phyloP scores from a whole-genome alignment of 2,888 invertebrate species.

The Leucozona laternaria region DNA sequence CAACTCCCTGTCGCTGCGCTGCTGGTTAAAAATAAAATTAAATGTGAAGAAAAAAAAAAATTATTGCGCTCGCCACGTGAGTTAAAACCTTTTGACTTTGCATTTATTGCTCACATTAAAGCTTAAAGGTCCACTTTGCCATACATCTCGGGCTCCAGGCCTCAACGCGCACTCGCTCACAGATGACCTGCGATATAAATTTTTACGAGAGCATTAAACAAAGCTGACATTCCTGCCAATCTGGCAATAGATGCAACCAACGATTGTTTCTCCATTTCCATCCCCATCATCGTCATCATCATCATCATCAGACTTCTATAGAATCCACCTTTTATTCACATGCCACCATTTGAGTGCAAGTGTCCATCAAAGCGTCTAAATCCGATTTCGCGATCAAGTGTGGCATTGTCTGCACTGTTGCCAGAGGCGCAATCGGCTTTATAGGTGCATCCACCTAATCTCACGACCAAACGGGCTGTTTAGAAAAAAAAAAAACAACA shows the following conservation, averaged over 20 bases:
- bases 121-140: constrained; percentile 71
- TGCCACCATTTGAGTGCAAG: constrained; percentile 67
- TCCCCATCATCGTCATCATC: neutral
- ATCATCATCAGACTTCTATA: neutral
- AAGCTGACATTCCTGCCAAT: constrained; percentile 75
- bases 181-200: constrained; percentile 75
- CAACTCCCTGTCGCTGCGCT: constrained; percentile 9
- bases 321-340: constrained; percentile 67
- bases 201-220: constrained; percentile 76
- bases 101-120: constrained; percentile 75
- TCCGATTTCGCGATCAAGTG: constrained; percentile 72
- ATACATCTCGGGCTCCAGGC: constrained; percentile 66
- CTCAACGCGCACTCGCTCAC: constrained; percentile 10
- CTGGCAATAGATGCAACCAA: constrained; percentile 64
- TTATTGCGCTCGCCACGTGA: constrained; percentile 71
- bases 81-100: constrained; percentile 76
- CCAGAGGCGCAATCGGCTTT: constrained; percentile 63
- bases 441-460: constrained; percentile 70
- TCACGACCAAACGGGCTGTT: constrained; percentile 54
- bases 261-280: constrained; percentile 49
- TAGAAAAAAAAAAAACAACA: constrained; percentile 18
- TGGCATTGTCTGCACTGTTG: constrained; percentile 66
- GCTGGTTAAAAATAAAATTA: neutral
- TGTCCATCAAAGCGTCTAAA: constrained; percentile 72
- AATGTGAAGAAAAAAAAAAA: constrained; percentile 18